Base-by-base conservation (phyloP, 2,888 invertebrate species). In the Leptarthrus brevirostris region DNA sequence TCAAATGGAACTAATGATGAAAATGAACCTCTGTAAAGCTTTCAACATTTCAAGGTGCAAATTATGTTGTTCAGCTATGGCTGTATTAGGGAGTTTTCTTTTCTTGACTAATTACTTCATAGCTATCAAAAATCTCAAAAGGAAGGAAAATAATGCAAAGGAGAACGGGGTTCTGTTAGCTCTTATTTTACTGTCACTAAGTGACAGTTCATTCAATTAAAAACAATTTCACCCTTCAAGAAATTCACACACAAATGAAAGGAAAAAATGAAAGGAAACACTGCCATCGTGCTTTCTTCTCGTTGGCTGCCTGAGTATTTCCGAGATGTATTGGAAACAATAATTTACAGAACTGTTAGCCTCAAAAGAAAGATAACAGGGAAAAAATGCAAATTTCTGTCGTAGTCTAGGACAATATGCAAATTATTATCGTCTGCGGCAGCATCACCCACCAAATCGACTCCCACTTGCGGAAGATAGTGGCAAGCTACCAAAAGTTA, bases 331-430 rank as follows among this genome's bases (percentile, higher is more conserved):
- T 22, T 44, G 44, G 24, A 64, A 44, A 64, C 24, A n/a, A 64
- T 44, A 64, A 64, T 64, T 64, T 64, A 64, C 64, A 64, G 44
- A 47, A 14, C 2, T 22, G 44, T 47, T 47, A 44, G 44, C 16
- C 10, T 44, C 26, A 10, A 24, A 22, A 4, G 12, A 16, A 44
- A 64, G 64, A 64, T 64, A 64, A 64, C 64, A 64, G 44, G 44
- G 22, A 44, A 64, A 64, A 64, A 64, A 64, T 64, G 64, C 64
- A 64, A 64, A 64, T 64, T 64, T 24, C 24, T 44, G 24, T n/a
- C 44, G 44, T 44, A 22, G 64, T 22, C 24, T 22, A 24, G 44
- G 44, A 64, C 64, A 64, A 47, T 64, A 64, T 64, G 64, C 64
- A 64, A 64, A 64, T 64, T 64, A 64, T 64, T 44, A 64, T 64